These are phyloP conservation scores for Capitulum mitella DNA, from an alignment of 2,888 invertebrate species.

Conservation along the genomic window DNA sequence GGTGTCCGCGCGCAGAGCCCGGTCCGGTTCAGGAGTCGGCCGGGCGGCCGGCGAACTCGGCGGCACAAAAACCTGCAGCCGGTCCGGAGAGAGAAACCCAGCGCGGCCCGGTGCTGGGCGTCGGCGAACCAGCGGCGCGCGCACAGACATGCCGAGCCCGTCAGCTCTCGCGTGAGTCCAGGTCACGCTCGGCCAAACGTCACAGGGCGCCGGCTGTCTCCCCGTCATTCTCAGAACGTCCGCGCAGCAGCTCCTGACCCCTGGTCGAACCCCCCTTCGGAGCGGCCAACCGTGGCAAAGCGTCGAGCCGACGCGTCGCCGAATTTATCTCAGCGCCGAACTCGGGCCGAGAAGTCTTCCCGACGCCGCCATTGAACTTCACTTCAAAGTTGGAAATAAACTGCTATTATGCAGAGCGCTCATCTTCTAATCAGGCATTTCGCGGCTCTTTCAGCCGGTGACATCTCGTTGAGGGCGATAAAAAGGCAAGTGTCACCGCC, in stretches of 20 bases:
- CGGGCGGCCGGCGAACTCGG: not conserved
- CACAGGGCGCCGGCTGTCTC: too few relatives aligned
- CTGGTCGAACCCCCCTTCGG: not conserved
- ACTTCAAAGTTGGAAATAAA: conserved; percentile 1
- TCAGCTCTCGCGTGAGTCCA: too few relatives aligned
- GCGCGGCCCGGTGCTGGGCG: too few relatives aligned
- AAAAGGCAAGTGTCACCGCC: not conserved
- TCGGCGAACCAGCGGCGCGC: too few relatives aligned
- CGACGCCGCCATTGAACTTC: not conserved
- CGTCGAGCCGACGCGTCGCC: not conserved
- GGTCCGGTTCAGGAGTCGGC: too few relatives aligned
- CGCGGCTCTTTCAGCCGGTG: not conserved
- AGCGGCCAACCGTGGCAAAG: not conserved
- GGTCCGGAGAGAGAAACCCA: not conserved
- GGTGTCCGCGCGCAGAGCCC: too few relatives aligned
- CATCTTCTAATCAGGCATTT: not conserved
- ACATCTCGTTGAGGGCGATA: not conserved
- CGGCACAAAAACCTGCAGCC: not conserved
- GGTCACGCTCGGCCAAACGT: too few relatives aligned
- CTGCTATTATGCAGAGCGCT: not conserved
- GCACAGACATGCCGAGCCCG: too few relatives aligned
- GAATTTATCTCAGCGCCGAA: not conserved
- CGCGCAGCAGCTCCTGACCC: not conserved
- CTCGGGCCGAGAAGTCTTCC: not conserved
- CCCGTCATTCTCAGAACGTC: not conserved